These are phyloP conservation scores for Drosophila nigrodunni DNA, from an alignment of 1,140 invertebrate species.

Conservation along the genomic window DNA sequence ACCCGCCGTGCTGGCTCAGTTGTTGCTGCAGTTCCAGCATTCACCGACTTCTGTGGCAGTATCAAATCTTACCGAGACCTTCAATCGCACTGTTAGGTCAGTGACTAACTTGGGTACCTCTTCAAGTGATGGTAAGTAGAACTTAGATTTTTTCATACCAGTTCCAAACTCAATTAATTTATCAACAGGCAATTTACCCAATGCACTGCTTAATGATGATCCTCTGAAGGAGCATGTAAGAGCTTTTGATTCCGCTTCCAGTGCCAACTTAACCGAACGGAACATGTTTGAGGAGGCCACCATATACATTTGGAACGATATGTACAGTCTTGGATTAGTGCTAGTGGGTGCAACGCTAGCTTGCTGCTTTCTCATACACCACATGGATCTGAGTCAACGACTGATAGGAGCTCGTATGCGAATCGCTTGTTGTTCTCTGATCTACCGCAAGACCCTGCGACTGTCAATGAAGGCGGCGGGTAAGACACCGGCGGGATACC, in stretches of 20 bases:
- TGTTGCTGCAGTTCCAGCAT: conserved; percentile 82
- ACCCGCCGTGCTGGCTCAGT: conserved; percentile 85
- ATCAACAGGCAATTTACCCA: conserved; percentile 31
- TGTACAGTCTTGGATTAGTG: conserved; percentile 62
- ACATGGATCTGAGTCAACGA: conserved; percentile 79
- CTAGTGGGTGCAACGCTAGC: conserved; percentile 74
- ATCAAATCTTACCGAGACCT: conserved; percentile 18
- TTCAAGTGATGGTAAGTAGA: conserved; percentile 5
- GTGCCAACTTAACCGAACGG: conserved; percentile 16
- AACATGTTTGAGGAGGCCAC: conserved; percentile 18
- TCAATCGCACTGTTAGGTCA: conserved; percentile 57
- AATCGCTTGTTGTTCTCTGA: conserved; percentile 87
- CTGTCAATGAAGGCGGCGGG: conserved; percentile 88
- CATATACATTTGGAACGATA: conserved; percentile 63
- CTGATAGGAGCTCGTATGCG: conserved; percentile 85
- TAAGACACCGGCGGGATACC: conserved; percentile 91
- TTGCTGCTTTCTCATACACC: conserved; percentile 81
- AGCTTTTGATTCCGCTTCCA: neutral
- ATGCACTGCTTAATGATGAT: conserved; percentile 39
- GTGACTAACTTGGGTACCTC: conserved; percentile 22
- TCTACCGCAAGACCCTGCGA: conserved; percentile 87
- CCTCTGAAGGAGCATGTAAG: conserved; percentile 40
- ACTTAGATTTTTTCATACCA: neutral
- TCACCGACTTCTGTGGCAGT: neutral
- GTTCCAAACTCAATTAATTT: conserved; percentile 2